Evolutionary conservation across 1,140 invertebrate species (phyloP).

Genomic region (Oncopeltus fasciatus): DNA sequence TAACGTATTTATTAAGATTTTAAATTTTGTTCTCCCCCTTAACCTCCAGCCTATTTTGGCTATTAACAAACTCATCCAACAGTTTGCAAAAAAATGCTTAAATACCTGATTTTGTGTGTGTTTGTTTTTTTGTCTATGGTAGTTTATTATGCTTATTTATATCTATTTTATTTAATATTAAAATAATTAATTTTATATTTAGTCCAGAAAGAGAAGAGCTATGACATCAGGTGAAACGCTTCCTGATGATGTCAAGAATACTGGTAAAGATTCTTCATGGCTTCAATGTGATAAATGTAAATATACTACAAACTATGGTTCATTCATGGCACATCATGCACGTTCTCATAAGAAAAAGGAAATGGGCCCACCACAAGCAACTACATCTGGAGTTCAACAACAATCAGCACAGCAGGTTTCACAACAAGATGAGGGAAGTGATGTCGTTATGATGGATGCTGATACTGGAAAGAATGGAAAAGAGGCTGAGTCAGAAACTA

Average conservation of each 20-base stretch:
- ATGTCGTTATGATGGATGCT: background rate
- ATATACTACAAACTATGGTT: conserved; percentile 30
- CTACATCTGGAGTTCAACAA: background rate
- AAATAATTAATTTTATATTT: background rate
- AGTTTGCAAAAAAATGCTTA: too few species aligned
- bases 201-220: conserved; percentile 24
- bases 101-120: too few species aligned
- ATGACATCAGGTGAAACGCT: conserved; percentile 10
- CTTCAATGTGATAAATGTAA: conserved; percentile 32
- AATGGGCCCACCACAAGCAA: background rate
- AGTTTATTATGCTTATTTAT: too few species aligned
- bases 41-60: too few species aligned
- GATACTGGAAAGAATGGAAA: conserved; percentile 14
- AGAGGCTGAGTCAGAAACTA: background rate
- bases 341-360: background rate
- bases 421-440: background rate
- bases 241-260: conserved; percentile 16
- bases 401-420: background rate
- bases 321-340: conserved; percentile 29
- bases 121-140: too few species aligned
- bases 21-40: too few species aligned
- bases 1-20: too few species aligned
- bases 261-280: conserved; percentile 26
- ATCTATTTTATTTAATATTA: too few species aligned
- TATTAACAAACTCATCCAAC: too few species aligned